phyloP scores from a whole-genome alignment of 2,797 vertebrate species.

The Poeciliopsis turneri region DNA sequence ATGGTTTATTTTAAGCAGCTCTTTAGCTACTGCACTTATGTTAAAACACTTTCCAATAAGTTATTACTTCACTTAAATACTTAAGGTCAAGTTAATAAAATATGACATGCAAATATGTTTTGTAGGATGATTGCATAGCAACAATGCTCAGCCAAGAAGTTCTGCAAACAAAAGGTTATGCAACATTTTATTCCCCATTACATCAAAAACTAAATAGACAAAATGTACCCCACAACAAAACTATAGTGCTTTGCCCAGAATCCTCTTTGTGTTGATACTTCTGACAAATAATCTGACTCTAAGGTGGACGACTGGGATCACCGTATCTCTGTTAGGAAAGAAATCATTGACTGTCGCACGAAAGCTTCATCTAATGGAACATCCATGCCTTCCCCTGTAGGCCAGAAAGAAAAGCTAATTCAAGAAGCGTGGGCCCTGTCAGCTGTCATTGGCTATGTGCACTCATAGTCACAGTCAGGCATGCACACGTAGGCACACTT shows the following conservation, averaged over 20 bases:
- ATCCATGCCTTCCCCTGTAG: conserved; percentile 55
- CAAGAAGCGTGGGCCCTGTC: conserved; percentile 75
- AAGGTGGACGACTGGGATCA: conserved; percentile 19
- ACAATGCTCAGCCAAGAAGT: conserved; percentile 4
- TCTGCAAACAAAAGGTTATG: conserved; percentile 13
- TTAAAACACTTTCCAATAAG: conserved; percentile 14
- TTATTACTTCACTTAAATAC: conserved; percentile 29
- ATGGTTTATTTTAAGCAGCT: not conserved
- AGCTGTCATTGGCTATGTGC: conserved; percentile 60
- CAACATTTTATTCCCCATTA: conserved; percentile 10
- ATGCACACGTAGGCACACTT: conserved; percentile 47
- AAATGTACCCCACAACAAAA: conserved; percentile 30
- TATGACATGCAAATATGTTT: conserved; percentile 37
- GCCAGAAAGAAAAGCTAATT: conserved; percentile 73
- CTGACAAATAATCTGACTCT: conserved; percentile 31
- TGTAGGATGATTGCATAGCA: conserved; percentile 16
- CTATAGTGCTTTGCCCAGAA: not conserved
- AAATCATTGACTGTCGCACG: conserved; percentile 37
- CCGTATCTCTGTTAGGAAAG: conserved; percentile 18
- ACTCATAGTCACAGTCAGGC: conserved; percentile 40
- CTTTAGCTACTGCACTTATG: conserved; percentile 7
- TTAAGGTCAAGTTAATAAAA: conserved; percentile 13
- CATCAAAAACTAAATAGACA: conserved; percentile 38
- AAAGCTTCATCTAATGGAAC: conserved; percentile 53
- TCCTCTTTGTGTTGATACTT: conserved; percentile 20